phyloP scores from a whole-genome alignment of 2,888 invertebrate genomes.

The Brenthis daphne region DNA sequence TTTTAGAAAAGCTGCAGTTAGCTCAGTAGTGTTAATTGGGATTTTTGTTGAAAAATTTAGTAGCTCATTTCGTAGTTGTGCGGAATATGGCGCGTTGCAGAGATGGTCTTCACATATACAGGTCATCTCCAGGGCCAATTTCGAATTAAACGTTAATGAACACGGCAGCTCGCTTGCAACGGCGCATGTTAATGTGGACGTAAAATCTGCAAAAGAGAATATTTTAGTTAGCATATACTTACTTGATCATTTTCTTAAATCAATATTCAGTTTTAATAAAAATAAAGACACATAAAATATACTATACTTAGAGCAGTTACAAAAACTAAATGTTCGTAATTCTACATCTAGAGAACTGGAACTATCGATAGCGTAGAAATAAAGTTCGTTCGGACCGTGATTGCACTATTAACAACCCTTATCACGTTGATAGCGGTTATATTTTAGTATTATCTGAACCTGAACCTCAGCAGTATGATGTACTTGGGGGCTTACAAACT shows the following conservation, averaged over 20 bases:
- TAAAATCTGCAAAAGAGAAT: conserved; percentile 56
- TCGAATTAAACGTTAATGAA: conserved; percentile 51
- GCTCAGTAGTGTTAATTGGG: conserved; percentile 47
- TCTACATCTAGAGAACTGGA: conserved; percentile 3
- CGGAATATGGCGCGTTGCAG: conserved; percentile 66
- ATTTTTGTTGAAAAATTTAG: conserved; percentile 53
- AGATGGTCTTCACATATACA: conserved; percentile 61
- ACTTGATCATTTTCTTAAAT: conserved; percentile 1
- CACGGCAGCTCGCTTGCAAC: conserved; percentile 51
- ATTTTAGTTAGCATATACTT: background rate
- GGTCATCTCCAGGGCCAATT: conserved; percentile 54
- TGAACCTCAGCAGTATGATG: conserved; percentile 3
- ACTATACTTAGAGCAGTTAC: background rate
- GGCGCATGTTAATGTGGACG: conserved; percentile 58
- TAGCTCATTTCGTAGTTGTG: conserved; percentile 55
- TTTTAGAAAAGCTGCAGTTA: conserved; percentile 57
- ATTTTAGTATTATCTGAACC: conserved; percentile 31
- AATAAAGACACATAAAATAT: background rate
- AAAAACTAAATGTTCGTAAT: background rate
- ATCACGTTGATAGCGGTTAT: conserved; percentile 26
- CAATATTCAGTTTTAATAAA: background rate
- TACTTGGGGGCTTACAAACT: conserved; percentile 4
- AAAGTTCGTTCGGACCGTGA: conserved; percentile 27
- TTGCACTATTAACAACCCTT: conserved; percentile 31
- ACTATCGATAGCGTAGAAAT: conserved; percentile 16